Base-by-base conservation (phyloP, 2,888 invertebrate species). In the Drosophila affinis region DNA sequence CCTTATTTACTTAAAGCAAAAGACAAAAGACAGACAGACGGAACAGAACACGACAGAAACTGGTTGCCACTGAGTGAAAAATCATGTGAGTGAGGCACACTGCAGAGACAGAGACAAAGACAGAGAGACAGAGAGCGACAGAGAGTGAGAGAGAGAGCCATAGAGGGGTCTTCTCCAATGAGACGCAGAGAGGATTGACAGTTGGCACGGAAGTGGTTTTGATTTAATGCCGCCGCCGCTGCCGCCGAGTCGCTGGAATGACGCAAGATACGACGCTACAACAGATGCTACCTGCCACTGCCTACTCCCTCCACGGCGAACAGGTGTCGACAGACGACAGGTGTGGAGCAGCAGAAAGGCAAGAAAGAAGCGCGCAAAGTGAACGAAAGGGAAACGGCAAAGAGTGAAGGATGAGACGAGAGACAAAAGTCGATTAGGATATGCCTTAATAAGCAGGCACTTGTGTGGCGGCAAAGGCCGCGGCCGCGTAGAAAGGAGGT, bases 121-220 rank as follows among this genome's bases (percentile, higher is more conserved):
- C 63, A 49, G 56, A 60, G 59, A 1, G 18, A 18, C 18, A 65
- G 48, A 57, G 67, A 21, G n/a, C n/a, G n/a, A n/a, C n/a, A n/a
- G 76, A 64, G 68, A 52, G 57, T 56, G 68, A 49, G 56, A 60
- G 59, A 65, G 48, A 57, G 67, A 21, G 21, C 3, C 3, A 21
- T 0, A 21, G 76, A 64, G 58, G 52, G 76, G 51, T 34, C 73
- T n/a, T 72, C 62, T 62, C 59, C 62, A 67, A 55, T 49, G 79
- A 60, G 52, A 53, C 24, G 24, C 24, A 24, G 24, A 24, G 39
- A 51, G 21, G 10, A 72, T 49, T 57, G 59, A 57, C 62, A 73
- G 62, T 76, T 82, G 64, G 77, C 63, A 65, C 84, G 83, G 87
- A 83, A 83, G 85, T 83, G 83, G 85, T 84, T 83, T 84, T 83